Evolutionary conservation across 1,140 invertebrate genomes (phyloP).

Genomic region (Papilio glaucus): DNA sequence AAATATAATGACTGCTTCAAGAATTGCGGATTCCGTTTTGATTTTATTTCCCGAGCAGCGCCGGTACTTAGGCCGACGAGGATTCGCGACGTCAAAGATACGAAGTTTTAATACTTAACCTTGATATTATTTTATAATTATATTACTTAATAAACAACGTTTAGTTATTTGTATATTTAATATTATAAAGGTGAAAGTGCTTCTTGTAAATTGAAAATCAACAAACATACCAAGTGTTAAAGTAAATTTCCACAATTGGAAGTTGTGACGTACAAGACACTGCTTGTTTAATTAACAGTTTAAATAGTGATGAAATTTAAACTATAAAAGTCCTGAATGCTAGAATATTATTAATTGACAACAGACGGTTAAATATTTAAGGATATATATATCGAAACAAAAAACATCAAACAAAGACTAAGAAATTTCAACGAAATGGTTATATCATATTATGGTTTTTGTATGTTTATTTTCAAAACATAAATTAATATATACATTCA

Average conservation of each 20-base stretch:
- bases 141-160: neutral
- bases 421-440: neutral
- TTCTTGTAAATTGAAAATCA: too few relatives aligned
- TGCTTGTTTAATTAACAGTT: too few relatives aligned
- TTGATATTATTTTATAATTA: neutral
- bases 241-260: neutral
- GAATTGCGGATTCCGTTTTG: slow-evolving; percentile 33
- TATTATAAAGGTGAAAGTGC: too few relatives aligned
- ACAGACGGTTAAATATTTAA: neutral
- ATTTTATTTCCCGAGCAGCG: slow-evolving; percentile 27
- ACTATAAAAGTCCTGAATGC: too few relatives aligned
- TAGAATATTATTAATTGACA: neutral
- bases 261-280: too few relatives aligned
- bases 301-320: neutral
- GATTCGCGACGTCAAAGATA: slow-evolving; percentile 11
- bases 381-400: neutral
- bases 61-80: slow-evolving; percentile 10
- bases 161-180: neutral
- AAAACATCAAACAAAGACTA: neutral
- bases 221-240: neutral
- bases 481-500: neutral
- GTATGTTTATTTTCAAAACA: neutral
- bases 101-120: neutral
- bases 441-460: neutral
- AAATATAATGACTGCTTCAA: slow-evolving; percentile 60